A percentile compares a stretch with the other conserved stretches of the same genome.
Evolutionary conservation across 2,888 invertebrate genomes (phyloP).

Genomic region (Netelia inedita): DNA sequence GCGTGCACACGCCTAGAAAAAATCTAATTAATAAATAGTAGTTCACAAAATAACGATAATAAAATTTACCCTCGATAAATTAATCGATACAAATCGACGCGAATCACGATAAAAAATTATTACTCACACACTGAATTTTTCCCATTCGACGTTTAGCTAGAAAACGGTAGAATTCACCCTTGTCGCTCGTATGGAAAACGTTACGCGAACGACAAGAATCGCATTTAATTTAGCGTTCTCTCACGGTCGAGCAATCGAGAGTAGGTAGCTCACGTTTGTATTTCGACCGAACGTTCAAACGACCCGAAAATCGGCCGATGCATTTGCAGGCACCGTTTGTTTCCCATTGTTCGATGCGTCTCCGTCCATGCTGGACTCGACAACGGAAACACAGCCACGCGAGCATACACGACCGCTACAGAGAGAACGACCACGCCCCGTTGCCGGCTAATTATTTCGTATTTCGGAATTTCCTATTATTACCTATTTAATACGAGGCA

Average conservation of each 20-base stretch:
- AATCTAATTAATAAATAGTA: too few relatives aligned
- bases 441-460: constrained; percentile 50
- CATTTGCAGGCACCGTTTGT: constrained; percentile 64
- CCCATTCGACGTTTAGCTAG: too few relatives aligned
- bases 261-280: constrained; percentile 41
- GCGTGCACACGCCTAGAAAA: too few relatives aligned
- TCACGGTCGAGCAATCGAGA: constrained; percentile 40
- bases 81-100: too few relatives aligned
- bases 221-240: constrained; percentile 70
- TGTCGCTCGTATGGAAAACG: constrained; percentile 67
- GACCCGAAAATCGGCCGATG: constrained; percentile 55
- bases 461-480: too few relatives aligned
- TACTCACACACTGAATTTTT: too few relatives aligned
- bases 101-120: too few relatives aligned
- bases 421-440: neutral
- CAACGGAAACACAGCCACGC: constrained; percentile 11
- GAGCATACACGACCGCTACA: constrained; percentile 30
- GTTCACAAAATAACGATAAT: too few relatives aligned
- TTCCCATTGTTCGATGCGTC: constrained; percentile 56
- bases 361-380: constrained; percentile 4
- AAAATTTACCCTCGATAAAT: too few relatives aligned
- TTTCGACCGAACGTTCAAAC: constrained; percentile 57
- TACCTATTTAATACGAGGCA: too few relatives aligned
- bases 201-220: constrained; percentile 56
- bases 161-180: constrained; percentile 12